Percentiles rank a stretch among this genome's conserved stretches.
phyloP scores from a whole-genome alignment of 2,888 invertebrate species.

The Cactoblastis cactorum region DNA sequence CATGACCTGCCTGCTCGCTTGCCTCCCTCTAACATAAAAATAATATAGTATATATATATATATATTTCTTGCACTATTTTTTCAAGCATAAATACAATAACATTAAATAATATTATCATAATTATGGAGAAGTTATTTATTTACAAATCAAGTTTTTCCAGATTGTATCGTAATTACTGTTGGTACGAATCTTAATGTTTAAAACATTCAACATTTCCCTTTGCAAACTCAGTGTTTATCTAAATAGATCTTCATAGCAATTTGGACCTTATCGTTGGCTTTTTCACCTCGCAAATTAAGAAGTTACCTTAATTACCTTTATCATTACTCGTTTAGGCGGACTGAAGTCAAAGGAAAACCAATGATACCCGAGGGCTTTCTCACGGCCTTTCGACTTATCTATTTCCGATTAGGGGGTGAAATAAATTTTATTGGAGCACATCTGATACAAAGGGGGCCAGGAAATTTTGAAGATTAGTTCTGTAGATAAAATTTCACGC shows the following conservation, averaged over 20 bases:
- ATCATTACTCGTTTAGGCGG: conserved; percentile 16
- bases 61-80: too few species aligned
- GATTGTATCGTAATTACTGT: too few species aligned
- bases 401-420: conserved; percentile 58
- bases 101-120: too few species aligned
- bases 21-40: too few species aligned
- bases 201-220: not conserved
- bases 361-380: conserved; percentile 40
- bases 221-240: not conserved
- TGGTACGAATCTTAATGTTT: too few species aligned
- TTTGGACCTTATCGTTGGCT: conserved; percentile 9
- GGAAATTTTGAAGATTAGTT: conserved; percentile 74
- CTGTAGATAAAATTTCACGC: conserved; percentile 75
- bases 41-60: too few species aligned
- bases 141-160: too few species aligned
- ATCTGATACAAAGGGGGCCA: conserved; percentile 62
- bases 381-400: conserved; percentile 50
- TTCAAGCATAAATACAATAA: too few species aligned
- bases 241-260: not conserved
- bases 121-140: too few species aligned
- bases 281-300: conserved; percentile 16
- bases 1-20: too few species aligned
- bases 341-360: conserved; percentile 16
- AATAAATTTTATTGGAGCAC: conserved; percentile 66
- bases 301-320: conserved; percentile 26